Conservation (phyloP, 1,140 invertebrate species). For the Ostrea edulis region DNA sequence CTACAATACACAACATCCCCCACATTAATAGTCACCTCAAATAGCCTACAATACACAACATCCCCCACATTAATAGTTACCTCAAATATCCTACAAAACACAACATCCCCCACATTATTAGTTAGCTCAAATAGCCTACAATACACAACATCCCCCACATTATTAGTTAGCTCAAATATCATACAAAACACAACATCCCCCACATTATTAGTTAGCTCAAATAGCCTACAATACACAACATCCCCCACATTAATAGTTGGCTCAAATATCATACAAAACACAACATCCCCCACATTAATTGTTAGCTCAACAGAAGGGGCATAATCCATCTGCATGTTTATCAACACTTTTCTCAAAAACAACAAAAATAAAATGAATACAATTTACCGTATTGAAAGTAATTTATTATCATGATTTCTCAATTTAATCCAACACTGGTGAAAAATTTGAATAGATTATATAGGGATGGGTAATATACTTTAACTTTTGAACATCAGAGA, state of each 20-base stretch:
- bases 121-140: conserved; percentile 84
- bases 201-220: conserved; percentile 81
- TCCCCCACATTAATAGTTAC: too few relatives aligned
- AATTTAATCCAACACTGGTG: too few relatives aligned
- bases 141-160: conserved; percentile 8
- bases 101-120: too few relatives aligned
- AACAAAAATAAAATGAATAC: neutral
- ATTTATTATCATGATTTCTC: too few relatives aligned
- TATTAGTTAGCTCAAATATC: conserved; percentile 83
- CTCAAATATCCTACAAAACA: conserved; percentile 81
- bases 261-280: conserved; percentile 81
- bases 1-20: conserved; percentile 57
- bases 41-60: conserved; percentile 79
- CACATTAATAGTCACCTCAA: conserved; percentile 82
- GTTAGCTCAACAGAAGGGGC: neutral
- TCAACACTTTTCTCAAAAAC: neutral
- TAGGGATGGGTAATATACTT: too few relatives aligned
- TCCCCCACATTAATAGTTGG: conserved; percentile 67
- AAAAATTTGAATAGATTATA: too few relatives aligned
- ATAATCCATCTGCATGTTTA: neutral
- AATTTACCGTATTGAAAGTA: neutral
- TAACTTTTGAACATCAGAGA: too few relatives aligned
- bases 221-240: conserved; percentile 79
- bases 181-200: conserved; percentile 56
- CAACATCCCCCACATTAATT: too few relatives aligned